Conservation (phyloP, 2,113 vertebrate species). For the Atlantisia rogersi region DNA sequence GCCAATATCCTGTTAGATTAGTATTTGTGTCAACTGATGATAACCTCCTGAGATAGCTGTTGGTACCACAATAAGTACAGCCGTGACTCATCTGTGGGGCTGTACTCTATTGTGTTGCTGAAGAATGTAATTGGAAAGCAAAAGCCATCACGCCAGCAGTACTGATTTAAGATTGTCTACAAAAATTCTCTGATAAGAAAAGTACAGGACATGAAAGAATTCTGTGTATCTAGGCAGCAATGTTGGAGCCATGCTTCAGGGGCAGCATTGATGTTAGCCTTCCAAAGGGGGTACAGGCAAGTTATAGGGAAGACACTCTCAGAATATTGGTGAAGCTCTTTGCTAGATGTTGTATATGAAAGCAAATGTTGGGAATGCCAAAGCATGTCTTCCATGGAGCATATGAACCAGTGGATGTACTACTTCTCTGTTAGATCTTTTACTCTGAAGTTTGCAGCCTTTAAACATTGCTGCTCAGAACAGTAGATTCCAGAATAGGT, state of each 20-base stretch:
- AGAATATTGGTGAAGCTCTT: neutral
- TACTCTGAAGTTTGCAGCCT: neutral
- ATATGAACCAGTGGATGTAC: neutral
- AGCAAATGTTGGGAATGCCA: neutral
- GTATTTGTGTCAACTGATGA: slow-evolving; percentile 1
- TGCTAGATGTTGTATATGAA: neutral
- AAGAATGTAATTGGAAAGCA: slow-evolving; percentile 25
- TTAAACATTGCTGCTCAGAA: neutral
- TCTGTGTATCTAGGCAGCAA: neutral
- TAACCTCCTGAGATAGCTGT: neutral
- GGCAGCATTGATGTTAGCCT: neutral
- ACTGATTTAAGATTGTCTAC: neutral
- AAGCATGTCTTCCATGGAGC: neutral
- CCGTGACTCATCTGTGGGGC: neutral
- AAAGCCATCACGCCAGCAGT: neutral
- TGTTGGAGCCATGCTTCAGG: neutral
- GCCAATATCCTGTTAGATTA: slow-evolving; percentile 23
- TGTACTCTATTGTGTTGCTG: neutral
- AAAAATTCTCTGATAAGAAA: slow-evolving; percentile 11
- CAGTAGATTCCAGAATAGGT: neutral
- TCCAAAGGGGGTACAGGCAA: neutral
- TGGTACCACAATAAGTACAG: slow-evolving; percentile 6
- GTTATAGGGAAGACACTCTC: neutral
- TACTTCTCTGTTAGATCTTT: neutral
- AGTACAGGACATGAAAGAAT: neutral